These are phyloP conservation scores for Atractosteus spatula DNA, from an alignment of 2,113 vertebrate genomes.

Conservation along the genomic window DNA sequence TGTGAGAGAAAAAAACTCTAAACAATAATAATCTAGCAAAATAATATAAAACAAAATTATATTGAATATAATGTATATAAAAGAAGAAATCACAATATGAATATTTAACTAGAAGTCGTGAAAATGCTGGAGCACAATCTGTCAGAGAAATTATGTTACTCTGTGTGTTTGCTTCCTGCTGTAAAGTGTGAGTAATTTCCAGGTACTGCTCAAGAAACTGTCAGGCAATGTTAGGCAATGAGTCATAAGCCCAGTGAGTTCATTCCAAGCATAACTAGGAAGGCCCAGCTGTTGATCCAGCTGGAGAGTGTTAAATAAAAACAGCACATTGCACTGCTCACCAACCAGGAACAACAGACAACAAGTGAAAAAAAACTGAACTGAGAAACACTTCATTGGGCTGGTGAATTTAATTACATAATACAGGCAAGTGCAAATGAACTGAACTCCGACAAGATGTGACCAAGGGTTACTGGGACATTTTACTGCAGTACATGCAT, in stretches of 20 bases:
- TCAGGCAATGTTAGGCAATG: background rate
- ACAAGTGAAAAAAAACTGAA: conserved; percentile 19
- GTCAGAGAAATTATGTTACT: too few relatives aligned
- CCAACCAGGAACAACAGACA: conserved; percentile 18
- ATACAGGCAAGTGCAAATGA: conserved; percentile 14
- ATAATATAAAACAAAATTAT: too few relatives aligned
- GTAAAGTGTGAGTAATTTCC: too few relatives aligned
- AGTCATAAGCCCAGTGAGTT: background rate
- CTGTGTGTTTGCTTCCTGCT: too few relatives aligned
- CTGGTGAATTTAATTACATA: conserved; percentile 10
- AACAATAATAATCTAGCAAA: too few relatives aligned
- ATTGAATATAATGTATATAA: too few relatives aligned
- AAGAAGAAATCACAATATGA: too few relatives aligned
- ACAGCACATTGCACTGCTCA: background rate
- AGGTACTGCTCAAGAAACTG: background rate
- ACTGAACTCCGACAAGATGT: background rate
- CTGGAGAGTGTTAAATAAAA: background rate
- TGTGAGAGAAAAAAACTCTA: background rate
- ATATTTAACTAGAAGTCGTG: too few relatives aligned
- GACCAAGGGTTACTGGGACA: background rate
- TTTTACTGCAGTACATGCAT: too few relatives aligned
- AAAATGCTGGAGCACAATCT: too few relatives aligned
- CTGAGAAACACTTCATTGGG: conserved; percentile 4
- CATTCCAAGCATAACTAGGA: conserved; percentile 1
- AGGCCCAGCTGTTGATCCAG: conserved; percentile 16